These are phyloP conservation scores for Stomatorhinus walkeri DNA, from an alignment of 2,797 vertebrate species.

Conservation along the genomic window DNA sequence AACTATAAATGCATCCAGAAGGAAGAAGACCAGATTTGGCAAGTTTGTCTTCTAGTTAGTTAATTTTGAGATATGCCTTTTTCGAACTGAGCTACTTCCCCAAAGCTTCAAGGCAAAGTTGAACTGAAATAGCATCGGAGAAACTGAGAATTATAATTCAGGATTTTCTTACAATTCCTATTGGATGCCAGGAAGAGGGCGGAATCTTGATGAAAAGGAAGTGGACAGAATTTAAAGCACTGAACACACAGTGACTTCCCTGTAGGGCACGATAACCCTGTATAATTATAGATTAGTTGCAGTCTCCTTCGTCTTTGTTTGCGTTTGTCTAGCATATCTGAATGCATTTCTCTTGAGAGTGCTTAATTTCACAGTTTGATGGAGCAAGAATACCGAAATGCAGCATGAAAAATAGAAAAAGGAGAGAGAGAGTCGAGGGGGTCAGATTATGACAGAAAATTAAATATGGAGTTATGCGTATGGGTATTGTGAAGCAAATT, in stretches of 20 bases:
- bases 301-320: conserved; percentile 18
- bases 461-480: not conserved
- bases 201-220: conserved; percentile 13
- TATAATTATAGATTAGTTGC: conserved; percentile 27
- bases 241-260: conserved; percentile 12
- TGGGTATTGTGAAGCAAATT: not conserved
- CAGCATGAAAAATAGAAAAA: conserved; percentile 5
- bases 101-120: not conserved
- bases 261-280: conserved; percentile 22
- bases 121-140: not conserved
- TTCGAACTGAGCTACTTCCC: not conserved
- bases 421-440: not conserved
- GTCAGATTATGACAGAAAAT: conserved; percentile 14
- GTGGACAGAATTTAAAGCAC: conserved; percentile 9
- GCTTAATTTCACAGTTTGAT: conserved; percentile 30
- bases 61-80: not conserved
- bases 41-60: not conserved
- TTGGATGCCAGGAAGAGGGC: not conserved
- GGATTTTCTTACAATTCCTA: not conserved
- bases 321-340: conserved; percentile 24
- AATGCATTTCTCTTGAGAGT: conserved; percentile 22
- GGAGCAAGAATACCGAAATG: conserved; percentile 25
- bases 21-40: not conserved
- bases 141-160: not conserved
- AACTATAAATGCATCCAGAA: conserved; percentile 12